phyloP scores from a whole-genome alignment of 1,140 invertebrate species.

The Drosophila punjabiensis region DNA sequence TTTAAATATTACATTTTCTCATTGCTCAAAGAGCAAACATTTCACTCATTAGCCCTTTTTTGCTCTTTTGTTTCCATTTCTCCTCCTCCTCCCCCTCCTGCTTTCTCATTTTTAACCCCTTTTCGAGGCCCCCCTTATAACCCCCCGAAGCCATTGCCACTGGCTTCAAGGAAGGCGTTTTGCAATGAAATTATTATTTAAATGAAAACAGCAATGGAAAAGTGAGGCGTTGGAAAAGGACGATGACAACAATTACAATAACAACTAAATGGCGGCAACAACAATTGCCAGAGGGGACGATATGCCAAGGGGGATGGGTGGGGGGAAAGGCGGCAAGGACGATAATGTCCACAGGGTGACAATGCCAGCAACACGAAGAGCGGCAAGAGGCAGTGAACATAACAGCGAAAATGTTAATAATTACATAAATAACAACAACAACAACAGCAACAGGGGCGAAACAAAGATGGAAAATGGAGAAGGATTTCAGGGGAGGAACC shows the following conservation, averaged over 20 bases:
- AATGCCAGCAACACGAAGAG: conserved; percentile 39
- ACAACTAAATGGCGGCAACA: conserved; percentile 44
- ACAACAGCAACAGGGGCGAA: conserved; percentile 58
- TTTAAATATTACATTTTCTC: conserved; percentile 36
- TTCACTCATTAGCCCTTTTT: conserved; percentile 52
- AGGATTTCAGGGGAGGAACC: background rate
- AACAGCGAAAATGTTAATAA: conserved; percentile 79
- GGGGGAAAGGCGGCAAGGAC: conserved; percentile 23
- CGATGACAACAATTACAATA: conserved; percentile 62
- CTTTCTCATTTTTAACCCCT: conserved; percentile 20
- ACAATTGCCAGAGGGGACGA: background rate
- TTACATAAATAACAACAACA: conserved; percentile 76
- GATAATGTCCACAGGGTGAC: conserved; percentile 39
- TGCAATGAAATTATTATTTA: conserved; percentile 83
- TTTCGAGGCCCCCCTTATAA: background rate
- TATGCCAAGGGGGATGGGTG: background rate
- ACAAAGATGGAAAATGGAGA: conserved; percentile 38
- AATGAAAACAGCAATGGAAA: conserved; percentile 77
- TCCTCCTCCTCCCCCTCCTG: background rate
- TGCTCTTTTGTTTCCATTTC: conserved; percentile 21
- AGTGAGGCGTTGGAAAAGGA: conserved; percentile 37
- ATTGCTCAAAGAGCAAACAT: conserved; percentile 35
- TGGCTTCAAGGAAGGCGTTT: conserved; percentile 60
- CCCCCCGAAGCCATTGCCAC: background rate
- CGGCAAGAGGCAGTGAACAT: conserved; percentile 34